phyloP scores from a whole-genome alignment of 2,888 invertebrate genomes.

The Blera fallax region DNA sequence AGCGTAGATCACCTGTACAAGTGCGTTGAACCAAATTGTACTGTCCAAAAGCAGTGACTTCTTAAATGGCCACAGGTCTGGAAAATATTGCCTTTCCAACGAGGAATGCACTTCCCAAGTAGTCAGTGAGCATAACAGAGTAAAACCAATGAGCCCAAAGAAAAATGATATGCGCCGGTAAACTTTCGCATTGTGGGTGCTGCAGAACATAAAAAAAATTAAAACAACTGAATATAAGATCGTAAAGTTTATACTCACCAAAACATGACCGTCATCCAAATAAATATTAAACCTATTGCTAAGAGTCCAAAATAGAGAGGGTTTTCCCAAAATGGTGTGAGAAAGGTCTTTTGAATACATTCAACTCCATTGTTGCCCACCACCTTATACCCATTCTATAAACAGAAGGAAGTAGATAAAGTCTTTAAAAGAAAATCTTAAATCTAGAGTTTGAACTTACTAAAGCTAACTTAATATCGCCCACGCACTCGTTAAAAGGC shows the following conservation, averaged over 20 bases:
- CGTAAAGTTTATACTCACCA: constrained; percentile 76
- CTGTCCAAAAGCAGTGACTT: constrained; percentile 76
- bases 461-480: constrained; percentile 77
- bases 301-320: constrained; percentile 80
- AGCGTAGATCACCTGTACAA: constrained; percentile 81
- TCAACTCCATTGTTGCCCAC: constrained; percentile 79
- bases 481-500: constrained; percentile 80
- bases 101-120: constrained; percentile 81
- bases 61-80: constrained; percentile 79
- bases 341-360: constrained; percentile 80
- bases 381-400: constrained; percentile 78
- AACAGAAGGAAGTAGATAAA: constrained; percentile 2
- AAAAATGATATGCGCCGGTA: constrained; percentile 79
- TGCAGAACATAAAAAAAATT: constrained; percentile 62
- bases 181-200: constrained; percentile 81
- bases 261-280: constrained; percentile 81
- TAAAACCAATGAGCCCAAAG: constrained; percentile 78
- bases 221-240: neutral
- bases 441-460: constrained; percentile 73
- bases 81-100: constrained; percentile 78
- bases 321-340: constrained; percentile 81
- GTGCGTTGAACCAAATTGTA: constrained; percentile 81
- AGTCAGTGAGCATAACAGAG: constrained; percentile 78
- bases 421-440: neutral
- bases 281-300: constrained; percentile 79